Evolutionary conservation across 2,888 invertebrate species (phyloP).

Genomic region (Plebejus argus): DNA sequence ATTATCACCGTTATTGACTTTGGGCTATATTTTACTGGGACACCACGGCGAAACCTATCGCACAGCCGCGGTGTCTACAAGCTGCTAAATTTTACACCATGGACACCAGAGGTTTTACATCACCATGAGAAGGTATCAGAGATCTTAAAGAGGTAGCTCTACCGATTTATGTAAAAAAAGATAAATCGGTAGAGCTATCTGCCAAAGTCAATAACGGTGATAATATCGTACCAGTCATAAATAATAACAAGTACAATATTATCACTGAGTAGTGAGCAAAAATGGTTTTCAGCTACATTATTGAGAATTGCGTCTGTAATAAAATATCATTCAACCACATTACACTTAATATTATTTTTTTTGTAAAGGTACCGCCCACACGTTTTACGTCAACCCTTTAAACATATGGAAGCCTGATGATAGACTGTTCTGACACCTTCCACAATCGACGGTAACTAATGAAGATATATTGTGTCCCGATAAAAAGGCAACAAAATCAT

Average conservation of each 20-base stretch:
- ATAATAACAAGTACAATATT: no score
- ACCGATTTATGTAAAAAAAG: no score
- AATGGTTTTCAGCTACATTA: no score
- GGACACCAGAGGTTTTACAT: no score
- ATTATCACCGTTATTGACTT: neutral
- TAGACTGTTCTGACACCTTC: neutral
- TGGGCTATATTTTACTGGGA: neutral
- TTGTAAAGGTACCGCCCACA: neutral
- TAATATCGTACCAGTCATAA: neutral
- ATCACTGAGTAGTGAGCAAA: no score
- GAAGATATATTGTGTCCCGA: conserved; percentile 19
- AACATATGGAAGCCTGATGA: neutral
- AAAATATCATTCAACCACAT: no score
- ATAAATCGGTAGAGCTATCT: no score
- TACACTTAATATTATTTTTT: neutral
- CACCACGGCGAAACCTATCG: neutral
- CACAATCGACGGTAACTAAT: conserved; percentile 10
- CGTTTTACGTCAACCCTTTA: neutral
- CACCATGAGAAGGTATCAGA: no score
- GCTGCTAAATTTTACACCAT: no score
- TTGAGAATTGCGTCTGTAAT: no score
- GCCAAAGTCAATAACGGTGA: neutral
- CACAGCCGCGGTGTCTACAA: no score
- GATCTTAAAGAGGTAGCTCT: no score
- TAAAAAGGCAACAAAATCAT: conserved; percentile 20